Evolutionary conservation across 1,140 invertebrate genomes (phyloP), one percentile per base, ranked within the genome.

Genomic region (Aphidius ervi): DNA sequence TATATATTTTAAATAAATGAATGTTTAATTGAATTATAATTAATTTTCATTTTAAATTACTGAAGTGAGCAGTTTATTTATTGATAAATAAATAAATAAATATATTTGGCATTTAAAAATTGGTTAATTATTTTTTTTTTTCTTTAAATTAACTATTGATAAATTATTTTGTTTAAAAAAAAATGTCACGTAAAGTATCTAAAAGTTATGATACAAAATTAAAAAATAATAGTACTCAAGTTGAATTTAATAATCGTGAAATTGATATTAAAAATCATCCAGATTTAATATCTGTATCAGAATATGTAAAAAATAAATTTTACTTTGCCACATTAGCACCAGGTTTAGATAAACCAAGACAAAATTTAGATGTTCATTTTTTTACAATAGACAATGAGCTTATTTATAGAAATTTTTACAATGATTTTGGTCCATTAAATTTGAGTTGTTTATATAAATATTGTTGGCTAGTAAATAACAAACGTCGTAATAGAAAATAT

Each of bases 351-450:
- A 76, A 80, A 58, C 75, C 86, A 42, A 81, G 80, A 66, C 84
- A 80, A 9, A 84, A 82, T 20, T 58, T 74, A 4, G 80, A 85
- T 56, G 81, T 83, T 20, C 82, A 88, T 70, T 90, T 86, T 67
- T 88, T 92, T 65, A 83, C 73, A 60, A 84, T 85, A 52, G 90
- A 92, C 71, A 81, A 88, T 61, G 86, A 91, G 67, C 73, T 92
- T 3, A 72, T 87, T 31, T 93, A 93, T 74, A 81, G 87, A 67
- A 89, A 88, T 75, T 93, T 91, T 74, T 91, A 90, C 74, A 82
- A 83, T 50, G 91, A 93, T 73, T 93, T 93, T 81, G 91, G 91
- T 2, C 91, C 91, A 0, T 75, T 92, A 42, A 92, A 91, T 78
- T 78, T 93, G 55, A 86, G 86, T 5, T 87, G 88, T 75, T 70